phyloP scores from a whole-genome alignment of 2,113 vertebrate genomes.

The Anhinga rufa region DNA sequence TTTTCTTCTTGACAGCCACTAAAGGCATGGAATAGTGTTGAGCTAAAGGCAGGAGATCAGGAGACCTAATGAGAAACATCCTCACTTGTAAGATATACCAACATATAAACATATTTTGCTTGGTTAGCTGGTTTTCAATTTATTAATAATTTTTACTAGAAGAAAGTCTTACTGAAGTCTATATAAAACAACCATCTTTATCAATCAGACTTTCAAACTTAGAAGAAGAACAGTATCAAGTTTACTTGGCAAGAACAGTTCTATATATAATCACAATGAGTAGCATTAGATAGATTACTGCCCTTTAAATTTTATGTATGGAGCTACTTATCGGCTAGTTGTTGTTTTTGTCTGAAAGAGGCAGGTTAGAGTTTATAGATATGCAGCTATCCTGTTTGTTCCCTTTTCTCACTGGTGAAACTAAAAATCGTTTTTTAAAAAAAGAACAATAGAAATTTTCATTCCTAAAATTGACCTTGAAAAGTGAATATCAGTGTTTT shows the following conservation, averaged over 20 bases:
- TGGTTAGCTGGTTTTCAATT: neutral
- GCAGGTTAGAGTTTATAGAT: neutral
- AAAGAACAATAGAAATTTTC: neutral
- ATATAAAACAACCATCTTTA: neutral
- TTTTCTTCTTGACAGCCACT: neutral
- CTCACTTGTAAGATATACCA: neutral
- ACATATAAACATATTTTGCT: neutral
- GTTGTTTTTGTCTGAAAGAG: neutral
- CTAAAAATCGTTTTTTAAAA: neutral
- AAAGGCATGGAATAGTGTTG: neutral
- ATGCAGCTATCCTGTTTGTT: neutral
- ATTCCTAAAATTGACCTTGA: neutral
- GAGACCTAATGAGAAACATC: neutral
- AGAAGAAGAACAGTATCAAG: neutral
- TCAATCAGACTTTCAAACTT: neutral
- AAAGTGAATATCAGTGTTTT: neutral
- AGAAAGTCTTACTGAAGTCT: neutral
- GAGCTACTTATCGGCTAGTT: neutral
- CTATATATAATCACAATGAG: neutral
- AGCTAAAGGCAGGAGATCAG: neutral
- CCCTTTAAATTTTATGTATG: neutral
- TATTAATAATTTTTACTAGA: neutral
- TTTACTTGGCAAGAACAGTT: neutral
- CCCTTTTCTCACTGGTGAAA: neutral
- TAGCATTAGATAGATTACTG: neutral